A percentile compares a stretch with the other conserved stretches of the same genome.
These are phyloP conservation scores for Mactra quadrangularis DNA, from an alignment of 1,140 invertebrate species.

Conservation along the genomic window DNA sequence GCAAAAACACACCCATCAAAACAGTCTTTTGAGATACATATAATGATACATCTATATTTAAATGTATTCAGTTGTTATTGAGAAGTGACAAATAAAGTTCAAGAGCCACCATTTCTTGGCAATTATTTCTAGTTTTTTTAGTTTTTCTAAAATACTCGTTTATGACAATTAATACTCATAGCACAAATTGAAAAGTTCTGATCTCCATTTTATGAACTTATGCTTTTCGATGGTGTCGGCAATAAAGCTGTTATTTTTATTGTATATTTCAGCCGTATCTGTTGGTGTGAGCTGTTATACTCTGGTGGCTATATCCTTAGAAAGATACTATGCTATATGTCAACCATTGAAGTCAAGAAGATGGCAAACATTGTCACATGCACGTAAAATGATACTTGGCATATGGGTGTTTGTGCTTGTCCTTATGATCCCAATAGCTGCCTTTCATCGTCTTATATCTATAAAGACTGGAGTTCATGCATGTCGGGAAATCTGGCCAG, in stretches of 20 bases:
- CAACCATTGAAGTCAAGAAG: constrained; percentile 87
- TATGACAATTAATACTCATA: too few relatives aligned
- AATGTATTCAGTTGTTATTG: too few relatives aligned
- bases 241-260: background rate
- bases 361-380: constrained; percentile 95
- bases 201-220: too few relatives aligned
- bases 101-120: too few relatives aligned
- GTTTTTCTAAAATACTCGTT: too few relatives aligned
- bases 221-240: too few relatives aligned
- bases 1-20: too few relatives aligned
- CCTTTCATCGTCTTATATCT: constrained; percentile 87
- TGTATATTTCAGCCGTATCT: constrained; percentile 88
- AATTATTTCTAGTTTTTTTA: too few relatives aligned
- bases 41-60: too few relatives aligned
- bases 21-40: too few relatives aligned
- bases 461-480: constrained; percentile 81
- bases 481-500: constrained; percentile 78
- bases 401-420: constrained; percentile 69
- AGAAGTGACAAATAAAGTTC: too few relatives aligned
- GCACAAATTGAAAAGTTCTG: too few relatives aligned
- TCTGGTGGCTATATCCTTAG: constrained; percentile 93
- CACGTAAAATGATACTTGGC: constrained; percentile 88
- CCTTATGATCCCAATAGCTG: constrained; percentile 87
- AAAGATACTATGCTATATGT: constrained; percentile 95
- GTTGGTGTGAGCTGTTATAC: constrained; percentile 95